These are phyloP conservation scores for Drosophila truncata DNA, from an alignment of 1,140 invertebrate species.

Conservation along the genomic window DNA sequence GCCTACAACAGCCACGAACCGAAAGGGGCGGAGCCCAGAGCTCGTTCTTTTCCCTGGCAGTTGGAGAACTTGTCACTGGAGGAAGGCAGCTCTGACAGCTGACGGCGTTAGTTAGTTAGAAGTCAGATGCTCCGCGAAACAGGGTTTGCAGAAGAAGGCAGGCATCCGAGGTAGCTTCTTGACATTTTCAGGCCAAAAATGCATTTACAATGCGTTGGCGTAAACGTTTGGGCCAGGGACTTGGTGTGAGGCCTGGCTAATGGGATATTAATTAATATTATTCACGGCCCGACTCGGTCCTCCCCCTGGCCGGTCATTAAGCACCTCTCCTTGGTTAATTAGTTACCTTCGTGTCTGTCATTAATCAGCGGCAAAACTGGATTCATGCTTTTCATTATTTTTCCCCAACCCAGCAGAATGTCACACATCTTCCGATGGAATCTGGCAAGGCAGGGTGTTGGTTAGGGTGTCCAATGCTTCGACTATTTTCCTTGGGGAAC, in stretches of 20 bases:
- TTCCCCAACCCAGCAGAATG: not conserved
- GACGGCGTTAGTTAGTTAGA: constrained; percentile 16
- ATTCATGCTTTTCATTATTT: constrained; percentile 15
- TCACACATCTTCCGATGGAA: not conserved
- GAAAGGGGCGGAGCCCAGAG: not conserved
- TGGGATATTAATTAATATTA: constrained; percentile 46
- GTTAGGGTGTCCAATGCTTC: not conserved
- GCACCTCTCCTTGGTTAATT: constrained; percentile 23
- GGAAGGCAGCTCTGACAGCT: constrained; percentile 26
- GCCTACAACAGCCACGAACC: not conserved
- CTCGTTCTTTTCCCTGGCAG: constrained; percentile 19
- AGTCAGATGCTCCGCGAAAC: constrained; percentile 5
- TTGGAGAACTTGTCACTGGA: constrained; percentile 33
- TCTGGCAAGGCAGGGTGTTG: not conserved
- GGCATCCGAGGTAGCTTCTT: constrained; percentile 11
- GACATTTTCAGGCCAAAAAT: constrained; percentile 29
- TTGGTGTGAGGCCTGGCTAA: constrained; percentile 5
- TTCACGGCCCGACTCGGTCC: constrained; percentile 5
- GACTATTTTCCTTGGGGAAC: not conserved
- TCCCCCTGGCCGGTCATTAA: constrained; percentile 17
- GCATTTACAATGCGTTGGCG: constrained; percentile 21
- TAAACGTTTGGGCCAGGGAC: not conserved
- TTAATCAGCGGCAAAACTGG: constrained; percentile 20
- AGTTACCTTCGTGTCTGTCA: constrained; percentile 24
- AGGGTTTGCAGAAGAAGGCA: too few species aligned